Evolutionary conservation across 1,140 invertebrate species (phyloP).

Genomic region (Drosophila albomicans): DNA sequence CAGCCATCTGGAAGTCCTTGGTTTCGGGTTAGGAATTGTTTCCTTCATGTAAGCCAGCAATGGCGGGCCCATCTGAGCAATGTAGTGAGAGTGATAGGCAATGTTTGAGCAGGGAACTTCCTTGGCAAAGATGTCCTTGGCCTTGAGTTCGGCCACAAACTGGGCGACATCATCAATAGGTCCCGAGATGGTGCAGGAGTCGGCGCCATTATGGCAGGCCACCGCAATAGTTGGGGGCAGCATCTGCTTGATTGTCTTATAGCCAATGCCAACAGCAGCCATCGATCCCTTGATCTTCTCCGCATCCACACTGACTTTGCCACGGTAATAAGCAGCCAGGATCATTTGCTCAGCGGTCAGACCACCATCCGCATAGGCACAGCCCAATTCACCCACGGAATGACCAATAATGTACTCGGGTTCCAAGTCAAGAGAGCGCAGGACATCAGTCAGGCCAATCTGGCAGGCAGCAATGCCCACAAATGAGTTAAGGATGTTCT

Average conservation of each 20-base stretch:
- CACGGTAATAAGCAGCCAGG: slow-evolving; percentile 93
- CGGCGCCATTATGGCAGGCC: slow-evolving; percentile 94
- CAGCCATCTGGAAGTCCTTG: slow-evolving; percentile 92
- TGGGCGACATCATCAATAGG: slow-evolving; percentile 89
- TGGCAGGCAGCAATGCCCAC: slow-evolving; percentile 96
- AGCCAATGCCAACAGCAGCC: slow-evolving; percentile 91
- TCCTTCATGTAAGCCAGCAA: slow-evolving; percentile 90
- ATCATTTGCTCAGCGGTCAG: slow-evolving; percentile 94
- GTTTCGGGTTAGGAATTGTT: slow-evolving; percentile 89
- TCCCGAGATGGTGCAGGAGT: slow-evolving; percentile 95
- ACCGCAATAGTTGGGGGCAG: slow-evolving; percentile 90
- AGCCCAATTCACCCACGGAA: slow-evolving; percentile 95
- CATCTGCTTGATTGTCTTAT: slow-evolving; percentile 86
- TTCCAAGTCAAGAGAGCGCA: slow-evolving; percentile 89
- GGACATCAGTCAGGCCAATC: slow-evolving; percentile 93
- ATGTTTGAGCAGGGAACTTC: slow-evolving; percentile 93
- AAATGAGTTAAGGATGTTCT: slow-evolving; percentile 95
- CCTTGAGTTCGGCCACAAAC: slow-evolving; percentile 90
- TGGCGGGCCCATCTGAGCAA: slow-evolving; percentile 90
- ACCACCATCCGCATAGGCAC: slow-evolving; percentile 95
- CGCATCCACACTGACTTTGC: slow-evolving; percentile 92
- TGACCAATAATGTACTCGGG: slow-evolving; percentile 94
- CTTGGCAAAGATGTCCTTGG: slow-evolving; percentile 92
- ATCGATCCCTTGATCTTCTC: slow-evolving; percentile 92
- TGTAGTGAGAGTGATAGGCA: slow-evolving; percentile 94